Percentiles rank a stretch among this genome's conserved stretches.
Evolutionary conservation across 2,888 invertebrate species (phyloP).

Genomic region (Aphidoletes aphidimyza): DNA sequence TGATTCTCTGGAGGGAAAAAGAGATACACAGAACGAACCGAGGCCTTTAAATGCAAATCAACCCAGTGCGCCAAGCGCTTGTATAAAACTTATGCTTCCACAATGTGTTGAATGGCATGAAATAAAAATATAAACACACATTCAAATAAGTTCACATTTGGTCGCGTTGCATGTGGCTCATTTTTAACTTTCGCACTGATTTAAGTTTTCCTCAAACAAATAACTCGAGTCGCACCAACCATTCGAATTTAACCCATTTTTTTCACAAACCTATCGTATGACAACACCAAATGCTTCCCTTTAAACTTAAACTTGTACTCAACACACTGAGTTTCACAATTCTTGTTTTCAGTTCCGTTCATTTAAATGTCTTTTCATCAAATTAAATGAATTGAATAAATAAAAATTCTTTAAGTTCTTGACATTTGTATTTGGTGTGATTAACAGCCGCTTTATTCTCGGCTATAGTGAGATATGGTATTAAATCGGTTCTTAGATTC

Average conservation of each 20-base stretch:
- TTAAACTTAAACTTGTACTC: not conserved
- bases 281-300: not conserved
- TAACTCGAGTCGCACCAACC: not conserved
- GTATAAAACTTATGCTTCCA: slow-evolving; percentile 4
- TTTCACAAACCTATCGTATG: not conserved
- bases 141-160: slow-evolving; percentile 15
- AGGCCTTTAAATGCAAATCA: slow-evolving; percentile 5
- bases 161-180: not conserved
- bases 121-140: not conserved
- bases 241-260: slow-evolving; percentile 10
- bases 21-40: not conserved
- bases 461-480: too few species aligned
- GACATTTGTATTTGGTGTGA: too few species aligned
- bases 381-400: too few species aligned
- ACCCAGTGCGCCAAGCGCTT: not conserved
- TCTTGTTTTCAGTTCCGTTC: not conserved
- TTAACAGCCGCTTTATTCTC: too few species aligned
- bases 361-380: too few species aligned
- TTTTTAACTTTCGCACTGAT: too few species aligned
- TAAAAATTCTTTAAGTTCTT: too few species aligned
- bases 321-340: not conserved
- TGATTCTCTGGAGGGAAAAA: slow-evolving; percentile 7
- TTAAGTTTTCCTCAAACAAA: not conserved
- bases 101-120: not conserved
- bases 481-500: too few species aligned